A percentile compares a stretch with the other conserved stretches of the same genome.
These are phyloP conservation scores for Pica pica DNA, from an alignment of 2,113 vertebrate species.

Conservation along the genomic window DNA sequence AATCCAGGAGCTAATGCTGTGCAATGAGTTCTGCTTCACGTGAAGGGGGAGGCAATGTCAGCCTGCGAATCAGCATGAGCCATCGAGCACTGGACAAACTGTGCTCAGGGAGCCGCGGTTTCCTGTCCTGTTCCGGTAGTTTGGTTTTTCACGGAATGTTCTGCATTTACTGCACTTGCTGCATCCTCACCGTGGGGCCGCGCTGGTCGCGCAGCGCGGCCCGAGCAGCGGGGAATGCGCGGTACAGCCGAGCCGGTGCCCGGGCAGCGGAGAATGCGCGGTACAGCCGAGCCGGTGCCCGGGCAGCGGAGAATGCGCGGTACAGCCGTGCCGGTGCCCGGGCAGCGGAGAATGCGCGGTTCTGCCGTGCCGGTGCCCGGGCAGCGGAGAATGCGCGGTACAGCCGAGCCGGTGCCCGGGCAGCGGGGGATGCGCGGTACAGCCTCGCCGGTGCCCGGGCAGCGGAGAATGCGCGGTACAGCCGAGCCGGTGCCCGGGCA, in stretches of 20 bases:
- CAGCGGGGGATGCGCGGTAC: neutral
- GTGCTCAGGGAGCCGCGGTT: neutral
- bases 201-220: constrained; percentile 28
- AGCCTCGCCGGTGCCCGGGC: neutral
- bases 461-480: no score
- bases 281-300: no score
- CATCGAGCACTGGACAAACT: neutral
- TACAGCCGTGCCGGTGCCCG: neutral
- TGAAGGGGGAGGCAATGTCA: neutral
- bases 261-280: neutral
- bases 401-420: neutral
- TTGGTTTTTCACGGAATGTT: constrained; percentile 3
- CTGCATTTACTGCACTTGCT: constrained; percentile 58
- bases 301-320: neutral
- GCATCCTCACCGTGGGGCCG: constrained; percentile 47
- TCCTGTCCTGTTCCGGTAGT: neutral
- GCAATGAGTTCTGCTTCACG: neutral
- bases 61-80: neutral
- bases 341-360: no score
- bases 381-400: neutral
- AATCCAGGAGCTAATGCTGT: neutral
- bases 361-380: no score
- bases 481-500: neutral
- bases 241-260: neutral
- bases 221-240: neutral